A percentile compares a stretch with the other conserved stretches of the same genome.
These are phyloP conservation scores for Drosophila kokeensis DNA, from an alignment of 2,888 invertebrate species.

Conservation along the genomic window DNA sequence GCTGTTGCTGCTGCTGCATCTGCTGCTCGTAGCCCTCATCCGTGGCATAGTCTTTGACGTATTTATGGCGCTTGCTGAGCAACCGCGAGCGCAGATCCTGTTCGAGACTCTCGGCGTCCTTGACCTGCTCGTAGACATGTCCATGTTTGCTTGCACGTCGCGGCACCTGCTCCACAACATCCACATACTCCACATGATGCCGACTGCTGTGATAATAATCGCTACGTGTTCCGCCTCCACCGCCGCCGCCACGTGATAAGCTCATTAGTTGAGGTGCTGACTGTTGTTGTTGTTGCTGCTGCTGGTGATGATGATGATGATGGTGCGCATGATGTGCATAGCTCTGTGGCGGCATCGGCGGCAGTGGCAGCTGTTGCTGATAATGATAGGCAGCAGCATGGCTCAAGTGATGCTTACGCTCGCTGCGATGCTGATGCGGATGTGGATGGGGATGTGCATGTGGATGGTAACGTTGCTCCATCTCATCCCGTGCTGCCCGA, in stretches of 20 bases:
- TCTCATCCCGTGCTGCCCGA: conserved; percentile 53
- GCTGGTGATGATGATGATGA: conserved; percentile 65
- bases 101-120: conserved; percentile 88
- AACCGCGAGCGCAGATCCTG: conserved; percentile 91
- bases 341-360: conserved; percentile 52
- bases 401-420: conserved; percentile 60
- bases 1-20: conserved; percentile 20
- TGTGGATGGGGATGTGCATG: conserved; percentile 20
- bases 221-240: conserved; percentile 38
- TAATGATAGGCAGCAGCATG: conserved; percentile 59
- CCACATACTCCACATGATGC: conserved; percentile 68
- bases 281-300: conserved; percentile 38
- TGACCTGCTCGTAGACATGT: conserved; percentile 64
- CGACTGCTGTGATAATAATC: conserved; percentile 66
- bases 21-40: conserved; percentile 69
- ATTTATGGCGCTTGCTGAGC: conserved; percentile 89
- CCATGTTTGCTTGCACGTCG: conserved; percentile 73
- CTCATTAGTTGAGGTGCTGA: conserved; percentile 34
- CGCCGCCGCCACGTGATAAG: conserved; percentile 40
- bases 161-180: conserved; percentile 60
- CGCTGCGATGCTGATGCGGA: conserved; percentile 59
- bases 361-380: conserved; percentile 47
- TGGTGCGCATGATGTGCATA: conserved; percentile 73
- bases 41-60: conserved; percentile 86
- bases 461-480: conserved; percentile 65